A percentile compares a stretch with the other conserved stretches of the same genome.
These are phyloP conservation scores for Dolomedes plantarius DNA, from an alignment of 2,888 invertebrate species.

Conservation along the genomic window DNA sequence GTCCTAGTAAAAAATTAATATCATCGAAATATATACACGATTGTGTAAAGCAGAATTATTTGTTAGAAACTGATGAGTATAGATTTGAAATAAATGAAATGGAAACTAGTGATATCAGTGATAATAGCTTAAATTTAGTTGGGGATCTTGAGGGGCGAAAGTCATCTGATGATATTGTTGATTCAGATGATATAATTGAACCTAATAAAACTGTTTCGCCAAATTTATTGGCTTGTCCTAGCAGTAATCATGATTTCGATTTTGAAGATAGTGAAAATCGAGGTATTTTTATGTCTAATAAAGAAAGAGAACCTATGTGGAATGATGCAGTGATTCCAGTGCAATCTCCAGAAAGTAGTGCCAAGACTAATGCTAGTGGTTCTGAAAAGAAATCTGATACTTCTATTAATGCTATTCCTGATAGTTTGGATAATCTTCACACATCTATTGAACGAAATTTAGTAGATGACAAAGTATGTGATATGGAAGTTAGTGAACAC, in stretches of 20 bases:
- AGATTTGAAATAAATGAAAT: slow-evolving; percentile 29
- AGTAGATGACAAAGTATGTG: neutral
- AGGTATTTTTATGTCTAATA: neutral
- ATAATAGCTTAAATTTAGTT: neutral
- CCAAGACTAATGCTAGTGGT: too few relatives aligned
- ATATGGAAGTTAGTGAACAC: neutral
- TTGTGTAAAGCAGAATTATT: slow-evolving; percentile 40
- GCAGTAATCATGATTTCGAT: neutral
- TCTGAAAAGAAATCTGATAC: neutral
- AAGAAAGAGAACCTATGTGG: neutral
- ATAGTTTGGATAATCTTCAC: neutral
- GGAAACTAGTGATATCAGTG: slow-evolving; percentile 59
- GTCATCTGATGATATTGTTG: neutral
- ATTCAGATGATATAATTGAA: neutral
- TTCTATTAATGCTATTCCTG: neutral
- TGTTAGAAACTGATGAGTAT: slow-evolving; percentile 43
- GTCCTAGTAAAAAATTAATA: slow-evolving; percentile 41
- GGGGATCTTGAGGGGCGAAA: too few relatives aligned
- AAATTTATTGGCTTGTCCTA: neutral
- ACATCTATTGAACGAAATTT: neutral
- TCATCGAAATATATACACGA: slow-evolving; percentile 40
- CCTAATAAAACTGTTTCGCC: neutral
- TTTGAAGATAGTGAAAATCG: neutral
- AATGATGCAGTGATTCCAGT: too few relatives aligned
- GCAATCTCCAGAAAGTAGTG: too few relatives aligned